Base-by-base conservation (phyloP, 2,888 invertebrate species). In the Stenurella melanura region DNA sequence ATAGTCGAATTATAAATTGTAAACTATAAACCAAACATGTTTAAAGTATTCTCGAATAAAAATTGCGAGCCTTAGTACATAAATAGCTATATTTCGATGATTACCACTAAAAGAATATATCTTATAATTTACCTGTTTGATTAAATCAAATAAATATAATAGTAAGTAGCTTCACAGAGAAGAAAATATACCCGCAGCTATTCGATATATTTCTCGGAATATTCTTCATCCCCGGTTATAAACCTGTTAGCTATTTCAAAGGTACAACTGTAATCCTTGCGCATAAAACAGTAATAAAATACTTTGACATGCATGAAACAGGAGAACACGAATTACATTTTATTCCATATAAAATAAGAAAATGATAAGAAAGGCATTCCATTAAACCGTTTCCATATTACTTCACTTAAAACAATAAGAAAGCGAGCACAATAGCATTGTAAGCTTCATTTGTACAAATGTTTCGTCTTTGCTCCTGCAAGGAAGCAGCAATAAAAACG, bases 401-500 rank as follows among this genome's bases (percentile, higher is more conserved):
- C 70, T 60, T 61, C 70, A 38, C 42, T 42, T 70, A 42, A 60
- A 50, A 70, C 70, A 70, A 70, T 70, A 61, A 70, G 69, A 60
- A 61, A 60, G 60, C 60, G 60, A 61, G 70, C 58, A 70, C 60
- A 70, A 70, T 61, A n/a, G 70, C 70, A 60, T 42, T 61, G 70
- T 50, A 70, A 70, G 60, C 60, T 61, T 70, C 60, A 70, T 70
- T 70, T 70, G 70, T 70, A 70, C 60, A 61, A 70, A 70, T 60
- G 70, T 70, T 70, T 70, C 69, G 69, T 60, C 60, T 70, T 69
- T 30, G 57, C 58, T 58, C 57, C 34, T 58, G 69, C 15, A 34
- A 60, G n/a, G 42, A 70, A 42, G 17, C 60, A 42, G 42, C 70
- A 60, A 50, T 70, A 70, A 70, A 70, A 68, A 70, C 21, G 60